A percentile compares a stretch with the other conserved stretches of the same genome.
Evolutionary conservation across 64 coral and sea anemone genomes (phyloP).

Genomic region (Platygyra sinensis): DNA sequence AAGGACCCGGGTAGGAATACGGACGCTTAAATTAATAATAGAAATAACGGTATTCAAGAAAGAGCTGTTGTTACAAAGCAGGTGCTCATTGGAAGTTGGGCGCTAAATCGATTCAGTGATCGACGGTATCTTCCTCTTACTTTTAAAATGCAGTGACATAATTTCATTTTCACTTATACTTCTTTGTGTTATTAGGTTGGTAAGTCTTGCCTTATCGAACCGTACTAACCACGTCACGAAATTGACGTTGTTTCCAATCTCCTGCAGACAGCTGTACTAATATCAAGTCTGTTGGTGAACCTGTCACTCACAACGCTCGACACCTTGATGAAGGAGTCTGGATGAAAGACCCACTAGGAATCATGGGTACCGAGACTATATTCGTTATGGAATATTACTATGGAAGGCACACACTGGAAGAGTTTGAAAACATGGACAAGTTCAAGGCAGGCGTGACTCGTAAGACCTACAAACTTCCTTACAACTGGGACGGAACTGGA

Average conservation of each 20-base stretch:
- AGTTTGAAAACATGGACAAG: no score
- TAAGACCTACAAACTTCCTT: no score
- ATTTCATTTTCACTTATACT: neutral
- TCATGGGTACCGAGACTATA: conserved; percentile 51
- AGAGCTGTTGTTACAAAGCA: no score
- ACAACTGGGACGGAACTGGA: no score
- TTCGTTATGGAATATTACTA: conserved; percentile 18
- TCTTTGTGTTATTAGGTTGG: no score
- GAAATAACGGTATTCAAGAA: no score
- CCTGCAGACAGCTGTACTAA: conserved; percentile 7
- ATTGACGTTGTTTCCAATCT: neutral
- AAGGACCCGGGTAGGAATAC: no score
- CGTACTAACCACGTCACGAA: no score
- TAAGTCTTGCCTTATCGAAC: no score
- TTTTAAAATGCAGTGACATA: neutral
- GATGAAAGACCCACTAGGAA: conserved; percentile 60
- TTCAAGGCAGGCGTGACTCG: neutral
- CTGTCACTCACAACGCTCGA: conserved; percentile 25
- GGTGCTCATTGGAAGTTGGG: no score
- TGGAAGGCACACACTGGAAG: neutral
- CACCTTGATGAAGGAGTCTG: neutral
- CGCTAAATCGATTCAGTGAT: no score
- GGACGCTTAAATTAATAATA: no score
- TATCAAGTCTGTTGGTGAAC: conserved; percentile 31
- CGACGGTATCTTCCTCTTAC: neutral